These are phyloP conservation scores for Trichogramma dendrolimi DNA, from an alignment of 2,888 invertebrate genomes.

Conservation along the genomic window DNA sequence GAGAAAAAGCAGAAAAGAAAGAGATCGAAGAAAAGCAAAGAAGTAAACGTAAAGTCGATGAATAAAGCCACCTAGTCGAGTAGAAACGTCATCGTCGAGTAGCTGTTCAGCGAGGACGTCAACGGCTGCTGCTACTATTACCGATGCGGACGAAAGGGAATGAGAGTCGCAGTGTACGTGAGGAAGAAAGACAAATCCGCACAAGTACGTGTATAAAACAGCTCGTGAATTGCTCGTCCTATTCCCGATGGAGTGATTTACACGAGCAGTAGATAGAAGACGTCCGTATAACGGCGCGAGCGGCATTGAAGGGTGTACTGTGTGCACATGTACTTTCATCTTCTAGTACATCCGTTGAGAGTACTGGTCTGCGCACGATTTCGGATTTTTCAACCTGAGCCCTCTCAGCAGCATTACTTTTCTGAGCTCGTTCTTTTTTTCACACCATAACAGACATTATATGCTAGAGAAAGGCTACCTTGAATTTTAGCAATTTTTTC, in stretches of 20 bases:
- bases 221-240: not conserved
- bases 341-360: no score
- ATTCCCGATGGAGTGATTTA: slow-evolving; percentile 24
- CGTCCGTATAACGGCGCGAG: no score
- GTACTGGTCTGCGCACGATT: slow-evolving; percentile 11
- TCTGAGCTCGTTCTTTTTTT: no score
- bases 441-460: no score
- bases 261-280: not conserved
- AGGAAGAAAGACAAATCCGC: not conserved
- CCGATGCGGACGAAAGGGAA: slow-evolving; percentile 5
- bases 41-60: not conserved
- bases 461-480: no score
- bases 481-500: no score
- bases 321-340: no score
- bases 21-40: not conserved
- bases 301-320: no score
- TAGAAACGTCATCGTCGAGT: not conserved
- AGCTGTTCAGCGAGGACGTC: no score
- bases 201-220: slow-evolving; percentile 7
- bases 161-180: not conserved
- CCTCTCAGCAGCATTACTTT: not conserved
- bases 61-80: not conserved
- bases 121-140: no score
- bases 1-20: not conserved
- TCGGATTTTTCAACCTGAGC: slow-evolving; percentile 23